A percentile compares a stretch with the other conserved stretches of the same genome.
These are phyloP conservation scores for Halyomorpha halys DNA, from an alignment of 1,140 invertebrate genomes.

Conservation along the genomic window DNA sequence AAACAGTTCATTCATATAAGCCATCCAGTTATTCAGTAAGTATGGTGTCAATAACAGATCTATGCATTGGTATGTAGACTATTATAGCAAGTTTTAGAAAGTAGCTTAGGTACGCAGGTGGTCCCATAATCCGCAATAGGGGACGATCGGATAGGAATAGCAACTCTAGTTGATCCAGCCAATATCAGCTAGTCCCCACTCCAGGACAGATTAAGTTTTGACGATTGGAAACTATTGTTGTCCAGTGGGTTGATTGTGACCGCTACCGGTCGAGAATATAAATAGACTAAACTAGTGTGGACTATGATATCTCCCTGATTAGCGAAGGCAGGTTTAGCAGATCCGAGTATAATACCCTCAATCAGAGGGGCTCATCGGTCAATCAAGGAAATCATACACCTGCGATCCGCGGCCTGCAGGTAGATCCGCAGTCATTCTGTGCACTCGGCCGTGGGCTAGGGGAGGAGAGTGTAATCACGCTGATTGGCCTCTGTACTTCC, in stretches of 20 bases:
- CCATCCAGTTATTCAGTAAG: too few relatives aligned
- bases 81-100: too few relatives aligned
- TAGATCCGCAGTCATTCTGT: too few relatives aligned
- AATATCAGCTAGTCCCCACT: not conserved
- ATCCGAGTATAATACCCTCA: constrained; percentile 13
- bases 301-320: not conserved
- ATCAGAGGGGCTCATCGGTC: constrained; percentile 2
- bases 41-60: too few relatives aligned
- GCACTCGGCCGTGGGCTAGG: too few relatives aligned
- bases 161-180: too few relatives aligned
- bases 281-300: not conserved
- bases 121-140: too few relatives aligned
- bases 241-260: not conserved
- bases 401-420: not conserved
- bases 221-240: not conserved
- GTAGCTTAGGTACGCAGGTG: too few relatives aligned
- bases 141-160: too few relatives aligned
- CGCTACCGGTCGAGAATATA: not conserved
- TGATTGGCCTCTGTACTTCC: not conserved
- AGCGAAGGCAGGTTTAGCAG: not conserved
- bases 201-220: not conserved
- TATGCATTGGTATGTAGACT: too few relatives aligned
- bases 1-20: too few relatives aligned
- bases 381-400: constrained; percentile 9
- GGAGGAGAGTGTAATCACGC: not conserved